Base-by-base conservation (phyloP, 2,797 vertebrate species). In the Cacajao melanocephalus region DNA sequence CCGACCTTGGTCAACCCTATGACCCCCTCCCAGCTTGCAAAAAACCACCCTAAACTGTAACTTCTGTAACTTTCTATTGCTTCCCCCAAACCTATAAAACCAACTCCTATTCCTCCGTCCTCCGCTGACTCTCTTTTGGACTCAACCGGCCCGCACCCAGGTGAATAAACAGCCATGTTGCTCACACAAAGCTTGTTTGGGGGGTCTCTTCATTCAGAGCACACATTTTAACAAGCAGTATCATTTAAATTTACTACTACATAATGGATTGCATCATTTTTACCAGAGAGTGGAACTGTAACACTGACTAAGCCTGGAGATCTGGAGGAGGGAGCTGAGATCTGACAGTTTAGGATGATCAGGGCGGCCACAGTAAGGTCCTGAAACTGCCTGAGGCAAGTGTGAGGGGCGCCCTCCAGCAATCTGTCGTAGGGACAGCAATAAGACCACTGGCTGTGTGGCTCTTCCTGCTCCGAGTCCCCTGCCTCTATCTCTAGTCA, bases 361-460 rank as follows among this genome's bases (percentile, higher is more conserved):
- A n/a, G 15, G 10, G 10, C 2, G 3, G 12, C 33, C 48, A 5
- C 0, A 8, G 33, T 6, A 4, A 50, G 39, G 33, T 5, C 39
- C 41, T 4, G 19, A 36, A 15, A 39, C 78, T 36, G 78, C 20
- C 46, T 22, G 28, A 24, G 30, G 82, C 12, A 3, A 3, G 11
- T 5, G 76, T n/a, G 20, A 48, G 19, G 46, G 85, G 70, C 0
- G 4, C 33, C 26, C 61, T 81, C 41, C 52, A 44, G 28, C 7
- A 4, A 17, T 39, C 64, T 73, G 41, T 30, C 26, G 12, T 30
- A 14, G 22, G 2, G 17, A 20, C 24, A 67, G 12, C 5, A 70
- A 41, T 4, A 39, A 73, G 52, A 33, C 17, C 26, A 20, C 36
- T 3, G 14, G 76, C 28, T 90, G 4, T 15, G 4, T 8, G 3